Conservation (phyloP, 2,888 invertebrate genomes). For the Parelbella ahira region DNA sequence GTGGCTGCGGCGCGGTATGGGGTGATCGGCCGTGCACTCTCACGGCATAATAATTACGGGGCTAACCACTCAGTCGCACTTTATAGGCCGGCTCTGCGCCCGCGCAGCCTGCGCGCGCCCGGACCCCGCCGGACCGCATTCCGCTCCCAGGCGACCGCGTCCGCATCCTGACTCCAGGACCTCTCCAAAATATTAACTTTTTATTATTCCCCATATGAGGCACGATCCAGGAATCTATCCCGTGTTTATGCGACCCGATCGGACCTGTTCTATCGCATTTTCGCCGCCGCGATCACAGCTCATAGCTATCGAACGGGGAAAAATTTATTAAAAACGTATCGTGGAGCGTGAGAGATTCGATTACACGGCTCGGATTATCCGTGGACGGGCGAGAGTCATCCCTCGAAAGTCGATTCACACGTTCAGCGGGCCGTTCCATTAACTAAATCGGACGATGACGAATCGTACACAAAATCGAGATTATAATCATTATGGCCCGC, state of each 20-base stretch:
- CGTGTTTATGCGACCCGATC: too few species aligned
- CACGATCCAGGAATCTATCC: conserved; percentile 26
- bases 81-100: conserved; percentile 61
- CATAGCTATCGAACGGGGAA: too few species aligned
- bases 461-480: conserved; percentile 74
- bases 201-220: conserved; percentile 51
- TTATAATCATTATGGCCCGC: conserved; percentile 73
- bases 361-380: conserved; percentile 21
- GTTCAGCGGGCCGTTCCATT: conserved; percentile 73
- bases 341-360: conserved; percentile 25
- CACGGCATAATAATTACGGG: conserved; percentile 56
- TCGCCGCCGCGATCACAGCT: too few species aligned
- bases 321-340: conserved; percentile 19
- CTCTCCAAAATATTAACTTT: conserved; percentile 71
- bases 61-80: conserved; percentile 52
- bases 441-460: conserved; percentile 77
- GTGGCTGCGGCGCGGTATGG: conserved; percentile 45
- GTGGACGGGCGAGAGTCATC: conserved; percentile 40
- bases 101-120: conserved; percentile 36
- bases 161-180: conserved; percentile 54
- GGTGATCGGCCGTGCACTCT: conserved; percentile 63
- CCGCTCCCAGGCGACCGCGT: conserved; percentile 78
- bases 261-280: too few species aligned
- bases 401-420: conserved; percentile 66
- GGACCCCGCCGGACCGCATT: conserved; percentile 70